Conservation (phyloP, 2,888 invertebrate species). For the Thecocarcelia acutangulata region DNA sequence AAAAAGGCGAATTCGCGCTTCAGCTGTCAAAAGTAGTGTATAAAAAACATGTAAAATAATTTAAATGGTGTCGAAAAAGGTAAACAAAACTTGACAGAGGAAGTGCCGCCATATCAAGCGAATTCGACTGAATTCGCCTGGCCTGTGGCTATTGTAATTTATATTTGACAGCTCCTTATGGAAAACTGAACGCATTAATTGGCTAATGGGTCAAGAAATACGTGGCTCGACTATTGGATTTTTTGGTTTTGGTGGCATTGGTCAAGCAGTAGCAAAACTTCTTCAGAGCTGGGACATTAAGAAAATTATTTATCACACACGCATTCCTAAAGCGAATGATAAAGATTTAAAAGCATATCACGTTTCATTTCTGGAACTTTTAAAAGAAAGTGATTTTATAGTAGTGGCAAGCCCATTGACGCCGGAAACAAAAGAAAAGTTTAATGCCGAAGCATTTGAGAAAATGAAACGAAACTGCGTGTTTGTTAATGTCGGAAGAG, state of each 20-base stretch:
- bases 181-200: constrained; percentile 86
- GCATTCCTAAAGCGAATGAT: constrained; percentile 84
- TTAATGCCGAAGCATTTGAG: constrained; percentile 88
- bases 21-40: no score
- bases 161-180: constrained; percentile 83
- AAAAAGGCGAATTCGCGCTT: no score
- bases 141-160: no score
- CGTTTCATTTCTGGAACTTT: constrained; percentile 87
- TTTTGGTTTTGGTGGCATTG: no score
- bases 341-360: constrained; percentile 86
- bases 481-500: constrained; percentile 93
- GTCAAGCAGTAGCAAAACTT: constrained; percentile 89
- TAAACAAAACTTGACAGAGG: no score
- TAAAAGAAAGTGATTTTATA: constrained; percentile 91
- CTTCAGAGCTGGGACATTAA: constrained; percentile 88
- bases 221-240: no score
- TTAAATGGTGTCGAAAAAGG: no score
- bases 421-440: constrained; percentile 89
- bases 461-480: constrained; percentile 93
- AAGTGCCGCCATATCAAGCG: no score
- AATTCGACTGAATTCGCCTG: no score
- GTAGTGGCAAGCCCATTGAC: constrained; percentile 90
- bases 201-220: constrained; percentile 91
- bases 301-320: constrained; percentile 88
- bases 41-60: no score